Base-by-base conservation (phyloP, 2,888 invertebrate species). In the Eucriotettix oculatus region DNA sequence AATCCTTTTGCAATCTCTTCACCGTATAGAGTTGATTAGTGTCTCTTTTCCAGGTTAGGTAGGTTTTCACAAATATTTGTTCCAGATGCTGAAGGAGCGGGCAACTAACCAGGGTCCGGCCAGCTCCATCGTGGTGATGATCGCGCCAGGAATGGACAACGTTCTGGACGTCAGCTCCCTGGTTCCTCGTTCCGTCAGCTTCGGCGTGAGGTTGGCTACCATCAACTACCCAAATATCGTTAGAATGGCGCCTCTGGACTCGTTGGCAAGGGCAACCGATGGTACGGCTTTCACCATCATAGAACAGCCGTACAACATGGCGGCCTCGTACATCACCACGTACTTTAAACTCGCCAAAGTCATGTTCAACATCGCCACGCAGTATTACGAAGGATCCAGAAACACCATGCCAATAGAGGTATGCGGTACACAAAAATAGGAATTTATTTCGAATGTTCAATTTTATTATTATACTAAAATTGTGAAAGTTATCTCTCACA, bases 181-280 rank as follows among this genome's bases (percentile, higher is more conserved):
- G 1, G 66, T 74, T 16, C 72, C 73, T n/a, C 73, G 76, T 58
- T 71, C 77, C 0, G 71, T 70, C 43, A 70, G 71, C 42, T 69
- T 74, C 29, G 74, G 75, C 63, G 75, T 79, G 9, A 73, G 74
- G 62, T 73, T 81, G 16, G 76, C 78, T 1, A 77, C 79, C 1
- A 75, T 81, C 56, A 80, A 78, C 64, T 80, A 79, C 67, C 79
- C 81, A 0, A 71, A 71, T n/a, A 68, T 78, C 16, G 68, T 73
- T 0, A 66, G 77, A 56, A 68, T 71, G 2, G 69, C 72, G 54
- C 72, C 76, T 5, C 69, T 80, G 16, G 77, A 79, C 64, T 68
- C 69, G 42, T 66, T 80, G 52, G 76, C 78, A 0, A 68, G 72
- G 48, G 69, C 71, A 58, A 78, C 76, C 1, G 71, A 69, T 56